These are phyloP conservation scores for Tauraco hartlaubi DNA, from an alignment of 2,797 vertebrate genomes.

Conservation along the genomic window DNA sequence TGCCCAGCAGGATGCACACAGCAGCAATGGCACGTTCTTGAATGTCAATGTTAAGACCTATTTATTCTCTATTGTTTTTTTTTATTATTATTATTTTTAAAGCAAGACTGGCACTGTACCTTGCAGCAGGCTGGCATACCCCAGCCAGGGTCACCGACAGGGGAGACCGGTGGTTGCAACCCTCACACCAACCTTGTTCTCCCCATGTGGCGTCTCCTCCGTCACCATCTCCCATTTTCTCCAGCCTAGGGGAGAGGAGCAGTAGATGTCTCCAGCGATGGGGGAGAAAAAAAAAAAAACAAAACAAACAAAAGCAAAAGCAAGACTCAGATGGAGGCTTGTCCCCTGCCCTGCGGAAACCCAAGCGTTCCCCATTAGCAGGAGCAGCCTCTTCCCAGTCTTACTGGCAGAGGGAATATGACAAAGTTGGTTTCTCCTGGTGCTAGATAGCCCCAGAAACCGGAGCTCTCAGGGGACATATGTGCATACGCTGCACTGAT, in stretches of 20 bases:
- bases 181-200: neutral
- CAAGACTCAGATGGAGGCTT: neutral
- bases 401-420: neutral
- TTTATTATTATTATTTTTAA: slow-evolving; percentile 2
- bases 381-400: neutral
- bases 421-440: neutral
- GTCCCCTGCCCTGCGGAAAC: neutral
- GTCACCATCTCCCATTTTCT: neutral
- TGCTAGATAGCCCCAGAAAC: neutral
- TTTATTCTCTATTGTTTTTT: slow-evolving; percentile 47
- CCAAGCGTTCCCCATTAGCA: neutral
- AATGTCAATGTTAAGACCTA: slow-evolving; percentile 68
- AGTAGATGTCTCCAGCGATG: neutral
- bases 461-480: accelerated
- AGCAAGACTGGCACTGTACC: slow-evolving; percentile 37
- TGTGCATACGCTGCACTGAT: neutral
- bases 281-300: accelerated
- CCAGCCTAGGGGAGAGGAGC: neutral
- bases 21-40: slow-evolving; percentile 76
- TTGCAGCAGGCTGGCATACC: neutral
- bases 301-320: neutral
- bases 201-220: neutral
- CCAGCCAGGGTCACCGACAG: neutral
- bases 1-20: slow-evolving; percentile 73
- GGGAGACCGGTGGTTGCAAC: neutral